Evolutionary conservation across 2,113 vertebrate genomes (phyloP).

Genomic region (Calidris pygmaea): DNA sequence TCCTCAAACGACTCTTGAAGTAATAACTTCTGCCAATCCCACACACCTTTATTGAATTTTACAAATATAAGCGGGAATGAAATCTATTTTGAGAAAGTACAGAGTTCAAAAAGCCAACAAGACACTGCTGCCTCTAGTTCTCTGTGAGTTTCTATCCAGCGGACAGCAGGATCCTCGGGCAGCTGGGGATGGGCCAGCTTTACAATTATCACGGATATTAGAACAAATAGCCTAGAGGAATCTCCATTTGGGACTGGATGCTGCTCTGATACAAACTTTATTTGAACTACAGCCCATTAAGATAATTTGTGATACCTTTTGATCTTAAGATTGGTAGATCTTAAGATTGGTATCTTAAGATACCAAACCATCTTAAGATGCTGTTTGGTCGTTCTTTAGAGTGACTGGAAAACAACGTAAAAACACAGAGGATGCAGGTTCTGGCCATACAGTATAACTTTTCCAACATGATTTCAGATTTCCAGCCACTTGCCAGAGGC

Average conservation of each 20-base stretch:
- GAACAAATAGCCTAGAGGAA: background rate
- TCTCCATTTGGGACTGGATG: background rate
- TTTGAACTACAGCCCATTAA: background rate
- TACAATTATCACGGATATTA: background rate
- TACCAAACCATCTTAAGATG: no score
- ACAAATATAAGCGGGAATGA: background rate
- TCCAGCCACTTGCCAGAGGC: background rate
- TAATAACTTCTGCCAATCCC: background rate
- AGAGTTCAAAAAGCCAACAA: background rate
- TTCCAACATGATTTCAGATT: background rate
- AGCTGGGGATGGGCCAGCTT: background rate
- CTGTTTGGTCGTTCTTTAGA: background rate
- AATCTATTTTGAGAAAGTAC: background rate
- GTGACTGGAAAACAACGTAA: background rate
- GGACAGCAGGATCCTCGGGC: background rate
- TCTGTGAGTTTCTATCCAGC: background rate
- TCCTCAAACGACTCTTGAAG: background rate
- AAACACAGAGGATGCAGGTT: background rate
- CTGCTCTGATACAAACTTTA: background rate
- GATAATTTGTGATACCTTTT: background rate
- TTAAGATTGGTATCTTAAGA: no score
- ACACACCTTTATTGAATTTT: background rate
- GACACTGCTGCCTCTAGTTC: background rate
- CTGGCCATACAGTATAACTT: background rate
- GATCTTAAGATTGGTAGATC: no score